Conservation (phyloP, 2,113 vertebrate genomes). For the Ancistrus triradiatus region DNA sequence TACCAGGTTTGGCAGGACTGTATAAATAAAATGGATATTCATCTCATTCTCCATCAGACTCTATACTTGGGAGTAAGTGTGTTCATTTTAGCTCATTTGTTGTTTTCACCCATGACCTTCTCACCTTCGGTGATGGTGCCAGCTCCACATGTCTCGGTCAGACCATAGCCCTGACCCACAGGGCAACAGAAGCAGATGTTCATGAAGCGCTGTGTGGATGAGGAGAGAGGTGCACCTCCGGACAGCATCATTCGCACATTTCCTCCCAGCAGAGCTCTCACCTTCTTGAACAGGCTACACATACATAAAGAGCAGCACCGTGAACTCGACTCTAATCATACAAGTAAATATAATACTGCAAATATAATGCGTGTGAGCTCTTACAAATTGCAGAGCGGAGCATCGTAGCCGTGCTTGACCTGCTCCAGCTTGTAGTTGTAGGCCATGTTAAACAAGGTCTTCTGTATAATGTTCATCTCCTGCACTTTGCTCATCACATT, state of each 20-base stretch:
- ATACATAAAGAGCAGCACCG: slow-evolving; percentile 8
- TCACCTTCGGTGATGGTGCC: slow-evolving; percentile 94
- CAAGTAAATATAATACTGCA: too few species aligned
- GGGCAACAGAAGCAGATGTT: slow-evolving; percentile 98
- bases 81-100: too few species aligned
- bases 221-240: slow-evolving; percentile 87
- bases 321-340: too few species aligned
- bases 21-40: too few species aligned
- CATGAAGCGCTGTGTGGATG: slow-evolving; percentile 94
- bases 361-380: slow-evolving; percentile 33
- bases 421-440: slow-evolving; percentile 95
- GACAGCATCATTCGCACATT: slow-evolving; percentile 92
- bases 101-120: too few species aligned
- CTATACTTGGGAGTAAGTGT: too few species aligned
- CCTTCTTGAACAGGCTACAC: slow-evolving; percentile 86
- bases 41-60: too few species aligned
- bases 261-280: slow-evolving; percentile 87
- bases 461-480: slow-evolving; percentile 92
- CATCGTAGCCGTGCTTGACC: slow-evolving; percentile 91
- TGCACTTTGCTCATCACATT: slow-evolving; percentile 98
- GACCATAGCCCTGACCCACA: slow-evolving; percentile 92
- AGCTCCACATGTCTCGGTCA: slow-evolving; percentile 95
- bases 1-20: too few species aligned
- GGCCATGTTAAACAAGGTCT: slow-evolving; percentile 89
- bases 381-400: slow-evolving; percentile 93